These are phyloP conservation scores for Lasius fuliginosus DNA, from an alignment of 2,888 invertebrate genomes.

Conservation along the genomic window DNA sequence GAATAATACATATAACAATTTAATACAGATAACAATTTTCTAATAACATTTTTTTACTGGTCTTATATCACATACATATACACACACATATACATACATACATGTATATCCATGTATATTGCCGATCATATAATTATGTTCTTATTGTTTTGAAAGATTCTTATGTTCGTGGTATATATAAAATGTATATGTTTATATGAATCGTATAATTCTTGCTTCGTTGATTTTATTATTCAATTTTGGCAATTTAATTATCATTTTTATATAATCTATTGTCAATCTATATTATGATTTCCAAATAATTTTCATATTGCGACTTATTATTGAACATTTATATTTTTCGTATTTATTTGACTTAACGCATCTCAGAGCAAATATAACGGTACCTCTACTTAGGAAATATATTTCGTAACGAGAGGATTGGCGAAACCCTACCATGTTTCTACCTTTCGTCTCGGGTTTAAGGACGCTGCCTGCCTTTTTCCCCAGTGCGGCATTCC, in stretches of 20 bases:
- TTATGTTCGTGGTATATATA: background rate
- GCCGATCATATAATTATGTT: background rate
- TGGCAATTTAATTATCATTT: background rate
- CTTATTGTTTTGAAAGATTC: background rate
- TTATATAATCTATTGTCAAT: background rate
- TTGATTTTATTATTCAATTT: background rate
- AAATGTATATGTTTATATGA: background rate
- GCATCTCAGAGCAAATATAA: background rate
- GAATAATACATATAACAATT: background rate
- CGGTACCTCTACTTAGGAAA: constrained; percentile 33
- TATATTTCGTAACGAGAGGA: constrained; percentile 48
- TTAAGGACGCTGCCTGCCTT: constrained; percentile 50
- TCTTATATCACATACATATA: background rate
- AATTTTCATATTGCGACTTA: constrained; percentile 2
- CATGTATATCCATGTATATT: background rate
- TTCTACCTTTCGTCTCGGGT: constrained; percentile 23
- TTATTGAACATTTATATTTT: background rate
- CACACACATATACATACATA: background rate
- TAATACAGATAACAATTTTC: background rate
- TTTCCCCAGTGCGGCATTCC: constrained; percentile 54
- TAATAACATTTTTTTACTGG: background rate
- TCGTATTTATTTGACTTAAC: background rate
- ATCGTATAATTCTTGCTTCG: background rate
- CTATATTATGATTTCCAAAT: background rate
- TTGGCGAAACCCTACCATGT: constrained; percentile 27